Evolutionary conservation across 2,113 vertebrate genomes (phyloP).

Genomic region (Neodon shergylaensis): DNA sequence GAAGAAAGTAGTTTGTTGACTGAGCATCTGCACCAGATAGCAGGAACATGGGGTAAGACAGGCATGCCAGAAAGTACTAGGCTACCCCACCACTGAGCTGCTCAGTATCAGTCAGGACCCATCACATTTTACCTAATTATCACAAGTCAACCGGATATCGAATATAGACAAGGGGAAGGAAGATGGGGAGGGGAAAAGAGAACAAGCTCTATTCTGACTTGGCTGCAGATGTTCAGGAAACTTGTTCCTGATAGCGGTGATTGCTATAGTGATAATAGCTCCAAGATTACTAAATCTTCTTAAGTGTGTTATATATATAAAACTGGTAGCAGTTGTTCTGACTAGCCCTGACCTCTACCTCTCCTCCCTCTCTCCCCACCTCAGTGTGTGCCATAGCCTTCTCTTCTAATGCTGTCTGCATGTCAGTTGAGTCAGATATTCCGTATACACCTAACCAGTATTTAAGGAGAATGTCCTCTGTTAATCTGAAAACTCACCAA

Average conservation of each 20-base stretch:
- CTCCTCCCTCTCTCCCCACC: neutral
- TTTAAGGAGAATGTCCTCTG: neutral
- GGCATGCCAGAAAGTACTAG: conserved; percentile 23
- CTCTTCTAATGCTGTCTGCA: neutral
- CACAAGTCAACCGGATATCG: conserved; percentile 65
- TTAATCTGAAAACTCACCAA: neutral
- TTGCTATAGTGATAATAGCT: conserved; percentile 67
- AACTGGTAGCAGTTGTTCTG: neutral
- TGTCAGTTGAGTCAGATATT: neutral
- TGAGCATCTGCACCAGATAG: neutral
- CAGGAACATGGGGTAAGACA: neutral
- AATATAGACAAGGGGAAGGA: conserved; percentile 76
- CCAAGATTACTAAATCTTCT: conserved; percentile 66
- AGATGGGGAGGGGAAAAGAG: conserved; percentile 42
- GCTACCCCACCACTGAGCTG: conserved; percentile 33
- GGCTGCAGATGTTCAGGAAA: conserved; percentile 77
- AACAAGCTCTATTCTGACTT: conserved; percentile 71
- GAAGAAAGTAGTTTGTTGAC: neutral
- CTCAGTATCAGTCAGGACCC: conserved; percentile 64
- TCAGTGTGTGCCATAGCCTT: neutral
- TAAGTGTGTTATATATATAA: neutral
- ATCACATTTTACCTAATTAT: conserved; percentile 75
- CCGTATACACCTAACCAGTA: neutral
- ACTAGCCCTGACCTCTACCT: neutral
- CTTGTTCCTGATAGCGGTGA: conserved; percentile 71